These are phyloP conservation scores for Leptinotarsa rubiginosa DNA, from an alignment of 2,888 invertebrate genomes.

Conservation along the genomic window DNA sequence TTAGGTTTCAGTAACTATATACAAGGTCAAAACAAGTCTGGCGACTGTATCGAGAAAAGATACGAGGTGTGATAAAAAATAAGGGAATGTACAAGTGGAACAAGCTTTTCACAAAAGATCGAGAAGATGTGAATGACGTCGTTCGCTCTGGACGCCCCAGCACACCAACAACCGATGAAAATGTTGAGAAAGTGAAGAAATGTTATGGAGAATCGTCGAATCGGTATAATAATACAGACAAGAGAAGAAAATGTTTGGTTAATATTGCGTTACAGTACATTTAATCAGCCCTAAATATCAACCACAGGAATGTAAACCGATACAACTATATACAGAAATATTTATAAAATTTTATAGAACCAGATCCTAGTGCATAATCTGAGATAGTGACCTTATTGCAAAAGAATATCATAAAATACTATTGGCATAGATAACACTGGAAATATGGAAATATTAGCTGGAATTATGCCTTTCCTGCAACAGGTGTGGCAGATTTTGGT, in stretches of 20 bases:
- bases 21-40: too few relatives aligned
- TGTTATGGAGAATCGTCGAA: too few relatives aligned
- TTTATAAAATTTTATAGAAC: constrained; percentile 8
- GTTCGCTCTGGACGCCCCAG: too few relatives aligned
- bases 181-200: too few relatives aligned
- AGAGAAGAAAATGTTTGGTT: constrained; percentile 1
- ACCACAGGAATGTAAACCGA: constrained; percentile 15
- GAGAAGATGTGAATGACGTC: too few relatives aligned
- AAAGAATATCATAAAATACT: background rate
- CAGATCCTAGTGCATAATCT: background rate
- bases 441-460: background rate
- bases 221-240: constrained; percentile 12
- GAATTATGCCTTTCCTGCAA: constrained; percentile 14
- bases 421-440: background rate
- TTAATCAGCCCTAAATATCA: constrained; percentile 1
- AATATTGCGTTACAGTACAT: background rate
- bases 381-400: background rate
- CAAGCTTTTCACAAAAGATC: too few relatives aligned
- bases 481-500: background rate
- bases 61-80: too few relatives aligned
- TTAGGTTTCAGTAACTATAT: too few relatives aligned
- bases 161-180: too few relatives aligned
- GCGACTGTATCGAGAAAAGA: too few relatives aligned
- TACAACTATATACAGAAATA: constrained; percentile 17
- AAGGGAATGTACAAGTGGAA: too few relatives aligned